phyloP scores from a whole-genome alignment of 2,888 invertebrate genomes.

The Arge pagana region DNA sequence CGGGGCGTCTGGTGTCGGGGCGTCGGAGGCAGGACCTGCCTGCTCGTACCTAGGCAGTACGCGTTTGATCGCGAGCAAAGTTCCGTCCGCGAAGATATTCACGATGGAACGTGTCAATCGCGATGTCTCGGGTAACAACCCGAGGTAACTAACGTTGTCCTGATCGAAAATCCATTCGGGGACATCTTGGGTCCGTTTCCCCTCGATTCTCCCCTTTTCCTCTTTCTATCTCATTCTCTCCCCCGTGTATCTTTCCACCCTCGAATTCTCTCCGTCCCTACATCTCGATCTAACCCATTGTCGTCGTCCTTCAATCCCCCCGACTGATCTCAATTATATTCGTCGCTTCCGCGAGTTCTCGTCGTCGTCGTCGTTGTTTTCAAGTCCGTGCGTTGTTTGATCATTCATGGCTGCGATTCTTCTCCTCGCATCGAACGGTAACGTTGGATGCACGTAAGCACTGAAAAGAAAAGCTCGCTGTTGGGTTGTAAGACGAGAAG shows the following conservation, averaged over 20 bases:
- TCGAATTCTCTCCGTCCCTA: not conserved
- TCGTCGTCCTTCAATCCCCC: no score
- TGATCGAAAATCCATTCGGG: conserved; percentile 9
- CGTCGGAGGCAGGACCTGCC: conserved; percentile 17
- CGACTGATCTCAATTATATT: no score
- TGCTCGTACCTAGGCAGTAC: conserved; percentile 14
- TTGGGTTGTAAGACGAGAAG: not conserved
- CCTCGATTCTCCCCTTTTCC: not conserved
- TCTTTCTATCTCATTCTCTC: not conserved
- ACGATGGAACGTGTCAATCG: conserved; percentile 15
- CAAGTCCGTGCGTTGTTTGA: no score
- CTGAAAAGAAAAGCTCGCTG: not conserved
- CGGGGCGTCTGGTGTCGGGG: conserved; percentile 18
- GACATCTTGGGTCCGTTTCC: not conserved
- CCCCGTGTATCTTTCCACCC: not conserved
- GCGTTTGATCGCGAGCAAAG: conserved; percentile 16
- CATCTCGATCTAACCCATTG: no score
- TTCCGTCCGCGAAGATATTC: conserved; percentile 10
- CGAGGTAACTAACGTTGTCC: conserved; percentile 5
- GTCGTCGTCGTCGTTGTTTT: no score
- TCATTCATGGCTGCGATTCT: no score
- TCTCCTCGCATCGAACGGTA: not conserved
- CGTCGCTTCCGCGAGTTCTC: no score
- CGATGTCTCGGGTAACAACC: conserved; percentile 16
- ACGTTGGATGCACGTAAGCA: not conserved